phyloP scores from a whole-genome alignment of 2,797 vertebrate genomes.

The Enteromius fasciolatus region DNA sequence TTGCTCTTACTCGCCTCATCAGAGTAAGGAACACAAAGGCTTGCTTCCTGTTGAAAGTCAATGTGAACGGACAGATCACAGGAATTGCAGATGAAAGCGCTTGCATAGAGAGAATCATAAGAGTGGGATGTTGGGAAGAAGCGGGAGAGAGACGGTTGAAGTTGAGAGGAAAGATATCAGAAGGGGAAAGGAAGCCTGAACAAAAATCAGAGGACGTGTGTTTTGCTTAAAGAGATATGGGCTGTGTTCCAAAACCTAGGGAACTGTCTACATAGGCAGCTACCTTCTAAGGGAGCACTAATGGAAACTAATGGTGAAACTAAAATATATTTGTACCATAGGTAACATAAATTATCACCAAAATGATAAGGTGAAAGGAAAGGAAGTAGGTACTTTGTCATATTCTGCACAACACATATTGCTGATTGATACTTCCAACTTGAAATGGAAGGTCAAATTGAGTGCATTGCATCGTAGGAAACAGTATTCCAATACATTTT shows the following conservation, averaged over 20 bases:
- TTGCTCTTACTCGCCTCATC: slow-evolving; percentile 4
- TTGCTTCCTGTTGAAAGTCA: not conserved
- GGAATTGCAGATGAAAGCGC: slow-evolving; percentile 14
- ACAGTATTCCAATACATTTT: not conserved
- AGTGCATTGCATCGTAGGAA: not conserved
- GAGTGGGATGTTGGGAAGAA: not conserved
- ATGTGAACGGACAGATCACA: slow-evolving; percentile 37
- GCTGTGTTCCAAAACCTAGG: not conserved
- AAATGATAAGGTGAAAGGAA: too few species aligned
- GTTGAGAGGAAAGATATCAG: slow-evolving; percentile 8
- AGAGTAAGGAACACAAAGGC: not conserved
- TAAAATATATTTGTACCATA: not conserved
- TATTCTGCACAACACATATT: too few species aligned
- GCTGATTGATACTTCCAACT: not conserved
- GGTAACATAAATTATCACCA: too few species aligned
- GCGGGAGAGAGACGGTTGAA: not conserved
- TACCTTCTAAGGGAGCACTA: not conserved
- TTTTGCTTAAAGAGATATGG: not conserved
- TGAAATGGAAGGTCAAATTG: not conserved
- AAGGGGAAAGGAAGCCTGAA: not conserved
- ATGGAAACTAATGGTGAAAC: not conserved
- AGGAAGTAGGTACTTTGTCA: too few species aligned
- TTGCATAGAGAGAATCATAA: not conserved
- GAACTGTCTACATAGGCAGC: not conserved
- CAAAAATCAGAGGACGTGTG: not conserved